Base-by-base conservation (phyloP, 2,113 vertebrate species). In the Oplegnathus fasciatus region DNA sequence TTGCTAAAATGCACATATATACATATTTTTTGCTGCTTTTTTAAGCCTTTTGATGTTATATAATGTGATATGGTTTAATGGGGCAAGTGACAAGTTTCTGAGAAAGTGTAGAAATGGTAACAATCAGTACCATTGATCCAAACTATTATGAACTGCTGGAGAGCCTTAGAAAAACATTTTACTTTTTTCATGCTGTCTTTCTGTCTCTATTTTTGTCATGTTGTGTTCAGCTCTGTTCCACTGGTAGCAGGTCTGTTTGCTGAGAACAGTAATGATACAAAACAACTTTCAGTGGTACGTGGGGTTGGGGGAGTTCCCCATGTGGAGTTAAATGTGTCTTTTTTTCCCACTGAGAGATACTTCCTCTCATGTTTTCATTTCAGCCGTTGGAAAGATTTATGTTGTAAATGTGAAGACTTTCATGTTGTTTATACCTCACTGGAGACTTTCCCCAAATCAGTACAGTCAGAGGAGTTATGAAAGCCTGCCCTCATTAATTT, bases 381-480 rank as follows among this genome's bases (percentile, higher is more conserved):
- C 9, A 48, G 58, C 55, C 34, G 6, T 64, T 86, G 85, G 88
- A 91, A 92, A 93, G 46, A 82, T 13, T 83, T 55, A 81, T 83
- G 55, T 75, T 60, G 37, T 73, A 75, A 88, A 89, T 72, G 77
- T 65, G 42, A 74, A 28, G 42, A 62, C 72, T 82, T 86, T 89
- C 67, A 80, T 82, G 75, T 85, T 89, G 40, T 78, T 66, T 72
- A 57, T 62, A 40, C 37, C 52, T 83, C 54, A 72, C 34, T 32
- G 75, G 46, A 84, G 83, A 86, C 61, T 77, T 90, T 84, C 88
- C 82, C 86, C 78, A 67, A 46, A 48, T 58, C n/a, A 32, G 26
- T 37, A 32, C 22, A 77, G 28, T 72, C 54, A 89, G 68, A 83
- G 42, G 78, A 83, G 82, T 78, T 65, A 30, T 86, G 83, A 87